A percentile compares a stretch with the other conserved stretches of the same genome.
phyloP scores from a whole-genome alignment of 2,113 vertebrate genomes.

The Lophochroa leadbeateri region DNA sequence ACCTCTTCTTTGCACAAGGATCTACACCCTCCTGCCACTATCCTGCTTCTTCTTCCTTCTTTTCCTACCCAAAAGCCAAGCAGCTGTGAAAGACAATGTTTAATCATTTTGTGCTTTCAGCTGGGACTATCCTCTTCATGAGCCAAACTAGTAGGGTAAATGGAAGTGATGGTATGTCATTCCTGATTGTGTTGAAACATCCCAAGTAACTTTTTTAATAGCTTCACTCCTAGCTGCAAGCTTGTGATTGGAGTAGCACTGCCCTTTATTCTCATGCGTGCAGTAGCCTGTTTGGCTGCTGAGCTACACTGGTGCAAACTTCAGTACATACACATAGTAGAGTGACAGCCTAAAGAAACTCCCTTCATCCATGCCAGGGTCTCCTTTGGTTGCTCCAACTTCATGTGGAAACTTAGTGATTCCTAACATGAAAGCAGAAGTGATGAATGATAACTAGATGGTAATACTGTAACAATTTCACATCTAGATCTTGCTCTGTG shows the following conservation, averaged over 20 bases:
- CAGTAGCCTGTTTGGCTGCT: not conserved
- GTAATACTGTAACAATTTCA: not conserved
- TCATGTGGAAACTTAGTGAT: not conserved
- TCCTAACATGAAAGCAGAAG: not conserved
- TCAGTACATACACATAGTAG: accelerated
- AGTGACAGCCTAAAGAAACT: not conserved
- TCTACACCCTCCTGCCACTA: too few relatives aligned
- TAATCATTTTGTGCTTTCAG: not conserved
- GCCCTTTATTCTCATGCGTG: not conserved
- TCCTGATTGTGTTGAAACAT: not conserved
- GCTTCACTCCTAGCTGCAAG: not conserved
- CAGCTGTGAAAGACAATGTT: not conserved
- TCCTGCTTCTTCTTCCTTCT: too few relatives aligned
- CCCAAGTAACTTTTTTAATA: not conserved
- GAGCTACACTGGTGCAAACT: not conserved
- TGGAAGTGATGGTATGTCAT: not conserved
- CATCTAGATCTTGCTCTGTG: not conserved
- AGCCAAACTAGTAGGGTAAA: not conserved
- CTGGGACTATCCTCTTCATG: not conserved
- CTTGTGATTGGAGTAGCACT: not conserved
- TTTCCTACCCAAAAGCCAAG: too few relatives aligned
- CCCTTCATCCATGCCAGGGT: not conserved
- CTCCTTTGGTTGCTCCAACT: not conserved
- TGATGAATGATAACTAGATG: not conserved
- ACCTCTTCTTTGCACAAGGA: too few relatives aligned